Evolutionary conservation across 2,888 invertebrate species (phyloP), one percentile per base, ranked within the genome.

Genomic region (Pterobdella sp.): DNA sequence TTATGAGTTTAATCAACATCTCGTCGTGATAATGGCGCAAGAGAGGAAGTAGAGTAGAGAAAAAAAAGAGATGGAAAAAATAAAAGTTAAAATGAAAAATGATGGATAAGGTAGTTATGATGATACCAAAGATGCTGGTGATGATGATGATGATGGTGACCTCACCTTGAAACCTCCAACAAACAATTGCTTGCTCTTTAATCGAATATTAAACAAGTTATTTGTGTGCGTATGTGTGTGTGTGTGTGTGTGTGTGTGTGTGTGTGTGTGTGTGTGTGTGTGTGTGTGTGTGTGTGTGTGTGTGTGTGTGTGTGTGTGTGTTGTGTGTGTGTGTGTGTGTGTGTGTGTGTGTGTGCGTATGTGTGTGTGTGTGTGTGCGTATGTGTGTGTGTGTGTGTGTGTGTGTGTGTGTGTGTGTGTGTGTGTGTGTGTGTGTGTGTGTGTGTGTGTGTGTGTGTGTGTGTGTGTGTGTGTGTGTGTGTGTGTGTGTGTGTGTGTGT

Each of bases 371-470:
- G 31, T 64, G 69, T 69, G 49, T 68, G 32, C 18, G 42, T 42
- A 18, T 72, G 36, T 72, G 14, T 64, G n/a, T 65, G 64, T 64
- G 63, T 68, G 34, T 63, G 42, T 74, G 32, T 49, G 65, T 69
- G 35, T 56, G 52, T 71, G 36, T 74, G 56, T 73, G 73, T 56
- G 70, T 74, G 71, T 73, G 71, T 66, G 56, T 71, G 73, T 66
- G 71, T 71, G 66, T 66, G 67, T 73, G 70, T 67, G 71, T 70
- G 73, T 71, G 71, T 70, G 70, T 49, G 71, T 70, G 71, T 71
- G 66, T 70, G 73, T 71, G 66, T 64, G 73, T 66, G 73, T 70
- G 70, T 70, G 65, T 73, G 73, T 73, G 70, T 73, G 73, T 66
- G 70, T 70, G 73, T 70, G 73, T 70, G 69, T 67, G 49, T 74